Evolutionary conservation across 2,797 vertebrate species (phyloP), one percentile per base, ranked within the genome.

Genomic region (Danio choprae): DNA sequence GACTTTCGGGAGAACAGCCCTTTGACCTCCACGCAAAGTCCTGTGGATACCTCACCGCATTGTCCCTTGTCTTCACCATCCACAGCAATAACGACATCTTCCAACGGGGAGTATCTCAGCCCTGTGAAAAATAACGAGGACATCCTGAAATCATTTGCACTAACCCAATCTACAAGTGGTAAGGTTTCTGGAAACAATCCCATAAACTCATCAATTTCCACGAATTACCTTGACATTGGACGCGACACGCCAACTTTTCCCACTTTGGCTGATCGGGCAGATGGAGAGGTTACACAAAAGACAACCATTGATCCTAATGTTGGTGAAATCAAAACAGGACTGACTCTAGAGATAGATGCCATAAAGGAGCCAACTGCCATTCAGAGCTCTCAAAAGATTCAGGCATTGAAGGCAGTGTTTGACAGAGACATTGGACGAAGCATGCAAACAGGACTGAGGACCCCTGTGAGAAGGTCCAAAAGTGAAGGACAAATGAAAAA

Each of bases 401-500:
- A 83, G 8, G 46, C 60, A 41, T 83, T 86, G 81, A 91, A 88
- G 55, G 79, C 81, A 8, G 84, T 87, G 20, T 90, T 89, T 38
- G 84, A 79, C 81, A 65, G 59, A 44, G 84, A 81, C 16, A 58
- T 88, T 6, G 68, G n/a, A 40, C 7, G 80, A 50, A 56, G 50
- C 73, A 50, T 87, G 58, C 87, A 86, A 59, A 63, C 0, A 0
- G 84, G 74, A 44, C 87, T 90, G 56, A 89, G 85, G 18, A 0
- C 74, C 5, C 83, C 90, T 4, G 86, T 94, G 15, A 91, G 93
- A 84, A 93, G 93, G 84, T 77, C 93, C 46, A 95, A 92, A 89
- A 94, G 88, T 0, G 93, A 95, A 81, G 94, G 93, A 38, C 92
- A 91, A 59, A 94, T 93, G 64, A 41, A 6, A 2, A 83, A 83